These are phyloP conservation scores for Protonibea diacanthus DNA, from an alignment of 2,797 vertebrate species.

Conservation along the genomic window DNA sequence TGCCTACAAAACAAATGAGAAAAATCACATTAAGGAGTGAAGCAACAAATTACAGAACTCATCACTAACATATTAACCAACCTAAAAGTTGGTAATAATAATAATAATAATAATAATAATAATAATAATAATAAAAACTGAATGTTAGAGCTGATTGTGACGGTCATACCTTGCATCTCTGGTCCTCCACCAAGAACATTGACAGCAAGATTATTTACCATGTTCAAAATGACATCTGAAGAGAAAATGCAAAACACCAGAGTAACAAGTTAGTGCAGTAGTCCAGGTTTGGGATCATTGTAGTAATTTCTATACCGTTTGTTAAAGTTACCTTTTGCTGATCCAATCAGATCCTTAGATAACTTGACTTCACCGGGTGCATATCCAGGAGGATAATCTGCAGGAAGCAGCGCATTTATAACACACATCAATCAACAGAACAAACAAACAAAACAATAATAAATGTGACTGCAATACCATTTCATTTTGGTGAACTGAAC, in stretches of 20 bases:
- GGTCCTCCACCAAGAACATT: conserved; percentile 94
- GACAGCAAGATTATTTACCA: conserved; percentile 97
- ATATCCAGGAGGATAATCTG: conserved; percentile 92
- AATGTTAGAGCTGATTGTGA: neutral
- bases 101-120: too few species aligned
- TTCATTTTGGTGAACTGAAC: neutral
- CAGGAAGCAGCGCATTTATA: neutral
- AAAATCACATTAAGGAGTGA: neutral
- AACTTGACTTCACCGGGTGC: conserved; percentile 89
- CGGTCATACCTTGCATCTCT: conserved; percentile 78
- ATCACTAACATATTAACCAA: neutral
- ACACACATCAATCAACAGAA: neutral
- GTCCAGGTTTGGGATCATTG: neutral
- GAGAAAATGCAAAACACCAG: conserved; percentile 21
- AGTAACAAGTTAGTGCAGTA: conserved; percentile 2
- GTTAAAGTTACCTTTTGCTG: conserved; percentile 91
- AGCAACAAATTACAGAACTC: neutral
- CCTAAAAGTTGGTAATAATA: neutral
- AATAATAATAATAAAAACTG: too few species aligned
- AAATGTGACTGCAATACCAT: neutral
- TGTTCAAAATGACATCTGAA: conserved; percentile 96
- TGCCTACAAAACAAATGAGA: conserved; percentile 60
- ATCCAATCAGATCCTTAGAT: conserved; percentile 94
- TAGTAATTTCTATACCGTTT: neutral
- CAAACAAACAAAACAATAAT: neutral